Evolutionary conservation across 1,140 invertebrate genomes (phyloP).

Genomic region (Venustaconcha ellipsiformis): DNA sequence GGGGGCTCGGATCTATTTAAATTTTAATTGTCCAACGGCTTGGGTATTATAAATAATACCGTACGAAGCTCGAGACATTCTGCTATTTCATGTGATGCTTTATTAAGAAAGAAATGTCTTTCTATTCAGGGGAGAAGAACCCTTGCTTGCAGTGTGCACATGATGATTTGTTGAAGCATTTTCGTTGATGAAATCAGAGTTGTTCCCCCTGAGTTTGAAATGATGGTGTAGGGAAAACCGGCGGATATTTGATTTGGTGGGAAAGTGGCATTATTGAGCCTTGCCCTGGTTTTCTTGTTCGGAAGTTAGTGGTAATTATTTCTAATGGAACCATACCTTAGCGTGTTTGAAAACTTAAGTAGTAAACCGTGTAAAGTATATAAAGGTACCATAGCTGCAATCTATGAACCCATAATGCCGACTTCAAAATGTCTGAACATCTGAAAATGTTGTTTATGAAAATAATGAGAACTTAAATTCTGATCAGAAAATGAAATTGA

Average conservation of each 20-base stretch:
- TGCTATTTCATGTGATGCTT: too few relatives aligned
- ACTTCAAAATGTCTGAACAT: not conserved
- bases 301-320: not conserved
- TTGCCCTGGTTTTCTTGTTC: not conserved
- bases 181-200: not conserved
- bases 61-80: too few relatives aligned
- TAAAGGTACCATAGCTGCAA: constrained; percentile 4
- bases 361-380: constrained; percentile 1
- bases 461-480: not conserved
- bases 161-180: constrained; percentile 1
- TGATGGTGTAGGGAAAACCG: not conserved
- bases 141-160: not conserved
- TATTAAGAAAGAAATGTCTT: too few relatives aligned
- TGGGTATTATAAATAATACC: too few relatives aligned
- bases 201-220: constrained; percentile 7
- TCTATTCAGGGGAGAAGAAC: not conserved
- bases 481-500: not conserved
- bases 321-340: not conserved
- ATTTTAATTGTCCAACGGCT: too few relatives aligned
- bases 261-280: not conserved
- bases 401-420: not conserved
- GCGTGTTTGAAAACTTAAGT: constrained; percentile 1
- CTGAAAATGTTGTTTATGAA: not conserved
- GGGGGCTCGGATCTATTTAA: too few relatives aligned
- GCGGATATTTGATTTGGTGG: not conserved